Base-by-base conservation (phyloP, 30 jellyfish, hydroid and myxozoan genomes). In the Aurelia aurita region DNA sequence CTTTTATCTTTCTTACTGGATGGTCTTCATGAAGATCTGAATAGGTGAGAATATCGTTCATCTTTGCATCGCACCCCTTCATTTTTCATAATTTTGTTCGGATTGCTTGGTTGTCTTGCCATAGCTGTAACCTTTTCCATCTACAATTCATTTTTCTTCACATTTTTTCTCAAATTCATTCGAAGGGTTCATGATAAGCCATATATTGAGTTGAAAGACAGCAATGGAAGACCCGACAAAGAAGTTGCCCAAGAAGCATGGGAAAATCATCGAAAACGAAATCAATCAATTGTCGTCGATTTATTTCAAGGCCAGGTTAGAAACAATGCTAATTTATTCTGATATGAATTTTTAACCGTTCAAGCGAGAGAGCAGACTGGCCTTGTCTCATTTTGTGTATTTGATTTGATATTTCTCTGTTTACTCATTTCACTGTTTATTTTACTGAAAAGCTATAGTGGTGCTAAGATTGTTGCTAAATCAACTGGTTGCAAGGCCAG, bases 161-260 rank as follows among this genome's bases (percentile, higher is more conserved):
- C 31, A 55, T 19, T 55, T 55, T 12, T n/a, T 55, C 11, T 55
- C 11, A 55, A 19, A 19, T 55, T 55, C 25, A 9, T 5, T 22
- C 29, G 14, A 19, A 94, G 99, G 63, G 99, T 94, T 31, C 99
- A 94, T 54, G 97, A 94, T 58, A 94, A 94, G 47, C 99, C 99
- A 3, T 94, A 94, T 87, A 91, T 94, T 22, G 99, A 94, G 63
- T 59, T 94, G 69, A 94, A 94, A 58, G 99, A 94, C 87, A 94
- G 99, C 57, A 96, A 89, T 51, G 99, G 99, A 3, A 62, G 99
- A 75, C 97, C 99, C 27, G 99, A 94, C 72, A 69, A 78, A 31
- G 97, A 94, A 55, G 97, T 94, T 21, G 97, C 99, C 25, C 86
- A 84, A 34, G 99, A 94, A 94, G 99, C 99, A 22, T 94, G 99